phyloP scores from a whole-genome alignment of 2,888 invertebrate genomes.

The Ectropis crepuscularia region DNA sequence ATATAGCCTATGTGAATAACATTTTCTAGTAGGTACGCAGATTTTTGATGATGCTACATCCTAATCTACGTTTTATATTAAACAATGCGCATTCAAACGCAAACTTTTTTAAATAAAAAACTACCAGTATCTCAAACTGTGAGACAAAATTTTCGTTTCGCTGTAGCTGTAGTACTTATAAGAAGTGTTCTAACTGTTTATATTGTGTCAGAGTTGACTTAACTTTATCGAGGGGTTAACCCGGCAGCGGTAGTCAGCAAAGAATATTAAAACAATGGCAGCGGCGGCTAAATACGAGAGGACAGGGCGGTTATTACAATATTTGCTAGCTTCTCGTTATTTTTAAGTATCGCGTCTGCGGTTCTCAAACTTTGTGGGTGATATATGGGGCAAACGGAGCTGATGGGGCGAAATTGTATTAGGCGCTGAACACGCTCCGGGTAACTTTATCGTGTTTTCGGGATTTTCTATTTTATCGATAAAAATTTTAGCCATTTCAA shows the following conservation, averaged over 20 bases:
- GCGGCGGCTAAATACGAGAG: conserved; percentile 58
- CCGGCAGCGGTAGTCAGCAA: conserved; percentile 60
- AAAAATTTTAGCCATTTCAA: too few species aligned
- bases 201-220: conserved; percentile 21
- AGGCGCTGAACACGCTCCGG: not conserved
- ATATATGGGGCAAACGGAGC: conserved; percentile 30
- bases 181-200: conserved; percentile 8
- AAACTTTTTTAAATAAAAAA: too few species aligned
- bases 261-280: conserved; percentile 73
- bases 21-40: too few species aligned
- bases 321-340: conserved; percentile 84
- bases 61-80: too few species aligned
- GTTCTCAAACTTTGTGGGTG: conserved; percentile 65
- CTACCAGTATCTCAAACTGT: too few species aligned
- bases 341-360: conserved; percentile 80
- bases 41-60: too few species aligned
- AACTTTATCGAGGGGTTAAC: conserved; percentile 43
- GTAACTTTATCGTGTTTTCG: too few species aligned
- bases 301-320: conserved; percentile 75
- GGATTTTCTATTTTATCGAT: too few species aligned
- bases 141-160: too few species aligned
- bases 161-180: too few species aligned
- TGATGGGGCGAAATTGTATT: conserved; percentile 25
- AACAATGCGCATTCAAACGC: too few species aligned
- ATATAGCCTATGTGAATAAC: too few species aligned